Conservation (phyloP, 2,797 vertebrate genomes). For the Aphelocoma californica region DNA sequence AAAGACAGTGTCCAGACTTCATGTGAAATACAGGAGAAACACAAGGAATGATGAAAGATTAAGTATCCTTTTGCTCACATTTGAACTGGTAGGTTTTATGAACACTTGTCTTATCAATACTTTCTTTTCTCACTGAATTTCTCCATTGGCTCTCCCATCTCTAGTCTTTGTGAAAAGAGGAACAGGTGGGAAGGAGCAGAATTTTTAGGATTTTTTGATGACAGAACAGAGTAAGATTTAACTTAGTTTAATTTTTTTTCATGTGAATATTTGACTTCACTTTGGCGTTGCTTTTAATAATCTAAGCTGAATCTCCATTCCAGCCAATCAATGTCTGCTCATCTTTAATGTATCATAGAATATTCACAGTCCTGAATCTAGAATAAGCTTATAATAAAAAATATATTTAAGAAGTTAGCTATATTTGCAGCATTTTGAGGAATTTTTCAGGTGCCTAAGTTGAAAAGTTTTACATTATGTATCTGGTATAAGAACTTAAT, state of each 20-base stretch:
- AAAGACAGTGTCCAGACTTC: neutral
- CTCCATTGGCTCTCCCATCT: fast-evolving
- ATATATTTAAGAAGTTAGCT: neutral
- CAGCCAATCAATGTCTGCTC: neutral
- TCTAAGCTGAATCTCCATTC: neutral
- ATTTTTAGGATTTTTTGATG: neutral
- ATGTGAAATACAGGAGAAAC: neutral
- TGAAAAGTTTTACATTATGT: neutral
- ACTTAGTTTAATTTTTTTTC: neutral
- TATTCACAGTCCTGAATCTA: neutral
- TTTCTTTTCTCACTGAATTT: neutral
- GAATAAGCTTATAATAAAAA: neutral
- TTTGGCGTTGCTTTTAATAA: neutral
- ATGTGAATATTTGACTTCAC: neutral
- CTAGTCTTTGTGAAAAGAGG: neutral
- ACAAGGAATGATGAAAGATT: neutral
- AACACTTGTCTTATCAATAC: neutral
- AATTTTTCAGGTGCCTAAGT: neutral
- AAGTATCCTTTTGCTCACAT: neutral
- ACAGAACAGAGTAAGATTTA: neutral
- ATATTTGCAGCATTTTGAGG: neutral
- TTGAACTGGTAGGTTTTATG: neutral
- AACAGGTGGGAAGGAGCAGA: neutral
- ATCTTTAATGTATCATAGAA: neutral
- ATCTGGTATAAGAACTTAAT: neutral